A percentile compares a stretch with the other conserved stretches of the same genome.
Conservation (phyloP, 37 sponge, comb jelly and placozoan species). For the Cladorhizidae sp. region DNA sequence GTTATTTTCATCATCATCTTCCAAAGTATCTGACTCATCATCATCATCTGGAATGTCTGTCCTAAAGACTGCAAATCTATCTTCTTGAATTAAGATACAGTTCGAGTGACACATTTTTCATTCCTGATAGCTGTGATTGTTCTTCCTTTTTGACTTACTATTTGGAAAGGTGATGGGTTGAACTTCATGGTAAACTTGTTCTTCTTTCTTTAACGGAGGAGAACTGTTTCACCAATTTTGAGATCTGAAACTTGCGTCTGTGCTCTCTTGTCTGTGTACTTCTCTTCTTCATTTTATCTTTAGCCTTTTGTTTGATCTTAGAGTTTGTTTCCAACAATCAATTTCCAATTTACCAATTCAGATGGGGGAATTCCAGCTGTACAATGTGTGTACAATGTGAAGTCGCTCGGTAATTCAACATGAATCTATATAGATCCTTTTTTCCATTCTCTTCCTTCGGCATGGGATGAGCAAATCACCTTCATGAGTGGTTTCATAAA, state of each 20-base stretch:
- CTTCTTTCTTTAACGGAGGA: constrained; percentile 30
- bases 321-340: neutral
- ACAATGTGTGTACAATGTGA: too few species aligned
- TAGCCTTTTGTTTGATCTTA: neutral
- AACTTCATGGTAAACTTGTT: constrained; percentile 44
- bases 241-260: constrained; percentile 7
- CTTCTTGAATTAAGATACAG: constrained; percentile 19
- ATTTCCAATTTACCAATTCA: constrained; percentile 23
- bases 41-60: neutral
- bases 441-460: constrained; percentile 49
- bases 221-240: constrained; percentile 38
- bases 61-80: neutral
- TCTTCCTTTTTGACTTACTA: constrained; percentile 23
- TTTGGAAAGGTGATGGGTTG: constrained; percentile 40
- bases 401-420: constrained; percentile 46
- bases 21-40: neutral
- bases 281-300: constrained; percentile 21
- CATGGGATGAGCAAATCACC: constrained; percentile 26
- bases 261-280: constrained; percentile 3
- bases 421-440: constrained; percentile 30
- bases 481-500: constrained; percentile 62
- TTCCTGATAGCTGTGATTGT: constrained; percentile 44
- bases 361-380: constrained; percentile 38
- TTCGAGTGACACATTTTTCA: constrained; percentile 41
- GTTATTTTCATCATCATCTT: too few species aligned